phyloP scores from a whole-genome alignment of 30 jellyfish, hydroid and myxozoan species.

The Cassiopea andromeda region DNA sequence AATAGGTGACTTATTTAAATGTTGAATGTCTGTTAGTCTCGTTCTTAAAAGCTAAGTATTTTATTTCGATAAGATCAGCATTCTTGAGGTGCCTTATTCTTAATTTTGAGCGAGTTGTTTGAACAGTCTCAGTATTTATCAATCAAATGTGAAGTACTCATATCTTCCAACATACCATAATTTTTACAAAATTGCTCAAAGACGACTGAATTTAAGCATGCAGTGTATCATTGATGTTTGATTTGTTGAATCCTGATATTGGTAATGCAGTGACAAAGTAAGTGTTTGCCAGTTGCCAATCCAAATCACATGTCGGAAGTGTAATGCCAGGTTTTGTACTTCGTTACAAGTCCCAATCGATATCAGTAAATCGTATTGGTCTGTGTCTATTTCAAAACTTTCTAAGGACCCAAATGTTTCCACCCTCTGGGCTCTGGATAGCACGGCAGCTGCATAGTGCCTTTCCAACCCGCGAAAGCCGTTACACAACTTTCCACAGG shows the following conservation, averaged over 20 bases:
- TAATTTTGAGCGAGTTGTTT: background rate
- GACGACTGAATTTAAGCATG: background rate
- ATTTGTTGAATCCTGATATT: background rate
- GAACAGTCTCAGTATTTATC: background rate
- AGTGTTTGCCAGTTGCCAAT: background rate
- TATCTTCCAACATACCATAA: background rate
- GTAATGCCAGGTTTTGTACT: background rate
- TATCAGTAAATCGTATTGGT: background rate
- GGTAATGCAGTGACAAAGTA: background rate
- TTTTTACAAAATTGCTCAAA: background rate
- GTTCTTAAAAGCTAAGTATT: background rate
- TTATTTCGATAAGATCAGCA: background rate
- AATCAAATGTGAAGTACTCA: background rate
- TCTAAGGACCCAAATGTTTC: background rate
- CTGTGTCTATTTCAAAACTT: background rate
- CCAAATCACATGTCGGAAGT: background rate
- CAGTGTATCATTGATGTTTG: background rate
- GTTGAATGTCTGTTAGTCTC: background rate
- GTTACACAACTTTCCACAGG: background rate
- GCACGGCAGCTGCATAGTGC: slow-evolving; percentile 6
- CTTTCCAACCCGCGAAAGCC: background rate
- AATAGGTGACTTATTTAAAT: background rate
- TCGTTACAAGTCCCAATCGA: background rate
- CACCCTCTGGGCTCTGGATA: background rate
- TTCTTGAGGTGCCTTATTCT: background rate